Percentiles rank a stretch among this genome's conserved stretches.
These are phyloP conservation scores for Laspeyria flexula DNA, from an alignment of 2,888 invertebrate species.

Conservation along the genomic window DNA sequence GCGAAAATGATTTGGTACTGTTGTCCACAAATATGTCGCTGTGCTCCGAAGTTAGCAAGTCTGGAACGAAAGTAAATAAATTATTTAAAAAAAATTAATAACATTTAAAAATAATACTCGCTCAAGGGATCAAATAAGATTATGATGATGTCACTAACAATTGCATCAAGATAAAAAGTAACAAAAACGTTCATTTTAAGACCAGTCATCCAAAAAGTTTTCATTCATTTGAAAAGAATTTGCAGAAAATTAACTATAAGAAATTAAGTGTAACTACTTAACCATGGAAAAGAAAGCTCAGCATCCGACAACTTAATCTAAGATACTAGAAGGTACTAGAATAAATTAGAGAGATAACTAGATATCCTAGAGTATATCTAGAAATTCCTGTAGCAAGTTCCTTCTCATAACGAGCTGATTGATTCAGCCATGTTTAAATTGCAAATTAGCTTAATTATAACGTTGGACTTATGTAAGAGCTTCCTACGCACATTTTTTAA, in stretches of 20 bases:
- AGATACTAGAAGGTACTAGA: constrained; percentile 7
- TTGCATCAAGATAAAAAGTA: too few species aligned
- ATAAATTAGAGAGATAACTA: constrained; percentile 32
- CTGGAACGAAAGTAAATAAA: constrained; percentile 47
- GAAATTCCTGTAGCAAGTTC: constrained; percentile 23
- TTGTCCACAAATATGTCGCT: constrained; percentile 90
- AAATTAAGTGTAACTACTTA: background rate
- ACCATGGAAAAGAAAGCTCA: constrained; percentile 3
- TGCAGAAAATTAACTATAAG: background rate
- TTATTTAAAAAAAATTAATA: background rate
- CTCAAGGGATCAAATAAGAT: too few species aligned
- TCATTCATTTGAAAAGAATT: too few species aligned
- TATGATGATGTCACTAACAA: too few species aligned
- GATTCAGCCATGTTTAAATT: constrained; percentile 37
- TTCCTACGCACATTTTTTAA: constrained; percentile 38
- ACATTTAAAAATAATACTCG: too few species aligned
- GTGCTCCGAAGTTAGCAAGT: constrained; percentile 82
- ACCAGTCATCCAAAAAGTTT: too few species aligned
- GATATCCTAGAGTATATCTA: constrained; percentile 14
- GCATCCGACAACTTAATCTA: constrained; percentile 7
- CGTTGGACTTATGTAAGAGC: constrained; percentile 32
- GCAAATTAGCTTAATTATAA: constrained; percentile 36
- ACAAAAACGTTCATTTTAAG: too few species aligned
- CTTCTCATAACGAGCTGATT: constrained; percentile 27
- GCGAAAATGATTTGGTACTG: constrained; percentile 91